Evolutionary conservation across 2,888 invertebrate genomes (phyloP), one percentile per base, ranked within the genome.

Genomic region (Drosophila fulvimacula): DNA sequence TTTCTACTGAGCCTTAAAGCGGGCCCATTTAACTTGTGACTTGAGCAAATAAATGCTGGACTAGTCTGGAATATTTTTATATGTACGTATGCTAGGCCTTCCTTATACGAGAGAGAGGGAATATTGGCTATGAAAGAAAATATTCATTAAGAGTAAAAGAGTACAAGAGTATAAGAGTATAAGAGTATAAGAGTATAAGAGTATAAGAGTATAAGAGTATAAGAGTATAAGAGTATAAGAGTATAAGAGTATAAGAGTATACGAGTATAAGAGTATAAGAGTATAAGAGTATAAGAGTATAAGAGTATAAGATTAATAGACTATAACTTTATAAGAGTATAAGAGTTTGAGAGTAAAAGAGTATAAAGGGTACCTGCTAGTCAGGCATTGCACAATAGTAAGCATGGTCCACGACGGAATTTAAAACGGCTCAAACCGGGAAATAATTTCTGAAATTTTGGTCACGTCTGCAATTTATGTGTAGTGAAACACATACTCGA

Each of bases 391-490:
- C 5, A 9, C 1, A 11, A 2, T 13, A 11, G 2, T 11, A 1
- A 3, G 3, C 1, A 3, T 15, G 17, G 13, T 39, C 34, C 32
- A 24, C 11, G n/a, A 52, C 19, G 11, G 39, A 55, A 48, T 71
- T 74, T 24, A 67, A 49, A 61, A n/a, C 11, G 39, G 13, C 34
- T 27, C 51, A 21, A 52, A 38, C 17, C 6, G 34, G 17, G 7
- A 15, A 38, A 10, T 10, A 24, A 15, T 13, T 4, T 70, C 75
- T 38, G 7, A 27, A 42, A 77, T 71, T 76, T 71, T 57, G 27
- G 69, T 78, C 86, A 82, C 83, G 82, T 82, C 55, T 57, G 68
- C 62, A 60, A 53, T 70, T 70, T 67, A 83, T 69, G 76, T 56
- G 68, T 48, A 74, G 62, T 68, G 68, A 70, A 79, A 82, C 72